phyloP scores from a whole-genome alignment of 92 coral and sea anemone species.

The Heliopora coerulea region DNA sequence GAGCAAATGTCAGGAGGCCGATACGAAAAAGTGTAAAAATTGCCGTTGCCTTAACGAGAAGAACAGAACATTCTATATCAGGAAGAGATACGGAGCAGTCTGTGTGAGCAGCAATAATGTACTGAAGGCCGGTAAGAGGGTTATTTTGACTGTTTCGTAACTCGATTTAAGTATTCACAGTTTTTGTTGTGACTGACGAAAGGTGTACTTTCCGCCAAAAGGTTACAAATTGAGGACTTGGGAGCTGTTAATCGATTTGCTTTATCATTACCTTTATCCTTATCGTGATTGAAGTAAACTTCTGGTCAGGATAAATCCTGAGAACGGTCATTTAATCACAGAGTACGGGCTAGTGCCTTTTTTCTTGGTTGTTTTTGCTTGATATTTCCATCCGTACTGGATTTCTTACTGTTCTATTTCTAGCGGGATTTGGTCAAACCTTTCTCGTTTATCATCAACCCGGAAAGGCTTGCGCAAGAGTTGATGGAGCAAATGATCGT shows the following conservation, averaged over 20 bases:
- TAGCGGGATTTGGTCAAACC: constrained; percentile 18
- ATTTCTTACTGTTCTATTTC: neutral
- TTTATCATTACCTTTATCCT: no score
- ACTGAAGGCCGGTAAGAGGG: constrained; percentile 8
- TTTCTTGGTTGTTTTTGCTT: no score
- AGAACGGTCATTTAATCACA: no score
- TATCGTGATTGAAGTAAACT: no score
- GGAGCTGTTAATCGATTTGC: no score
- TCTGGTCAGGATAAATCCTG: no score
- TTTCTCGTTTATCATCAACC: constrained; percentile 2
- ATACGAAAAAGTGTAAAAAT: neutral
- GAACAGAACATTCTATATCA: constrained; percentile 2
- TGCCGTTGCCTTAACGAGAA: neutral
- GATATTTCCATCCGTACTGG: no score
- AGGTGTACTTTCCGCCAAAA: no score
- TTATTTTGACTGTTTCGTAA: neutral
- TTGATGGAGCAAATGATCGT: neutral
- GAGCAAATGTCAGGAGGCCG: neutral
- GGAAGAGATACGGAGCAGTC: constrained; percentile 10
- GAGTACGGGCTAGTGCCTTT: no score
- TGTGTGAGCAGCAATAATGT: constrained; percentile 2
- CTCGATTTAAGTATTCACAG: neutral
- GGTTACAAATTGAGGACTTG: no score
- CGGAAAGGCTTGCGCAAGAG: neutral
- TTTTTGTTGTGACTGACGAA: no score